A percentile compares a stretch with the other conserved stretches of the same genome.
Conservation (phyloP, 2,113 vertebrate genomes). For the Paraplagusia blochii region DNA sequence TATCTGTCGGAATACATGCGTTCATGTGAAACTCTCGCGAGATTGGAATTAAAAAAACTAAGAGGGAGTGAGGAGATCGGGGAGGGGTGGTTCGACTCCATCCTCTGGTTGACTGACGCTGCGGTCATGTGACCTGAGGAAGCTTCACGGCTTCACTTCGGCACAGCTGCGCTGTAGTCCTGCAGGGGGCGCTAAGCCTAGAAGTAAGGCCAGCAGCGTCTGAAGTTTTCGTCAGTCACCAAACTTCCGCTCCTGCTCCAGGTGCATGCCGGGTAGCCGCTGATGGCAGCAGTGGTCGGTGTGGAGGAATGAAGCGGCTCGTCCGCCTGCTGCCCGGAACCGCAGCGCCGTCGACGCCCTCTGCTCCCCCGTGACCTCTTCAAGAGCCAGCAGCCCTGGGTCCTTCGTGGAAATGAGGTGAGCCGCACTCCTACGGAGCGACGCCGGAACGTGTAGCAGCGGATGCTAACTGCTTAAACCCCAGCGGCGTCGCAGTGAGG, state of each 20-base stretch:
- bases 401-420: conserved; percentile 55
- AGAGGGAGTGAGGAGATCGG: too few species aligned
- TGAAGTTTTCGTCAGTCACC: conserved; percentile 7
- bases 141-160: too few species aligned
- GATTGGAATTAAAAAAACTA: too few species aligned
- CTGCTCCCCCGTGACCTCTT: conserved; percentile 22
- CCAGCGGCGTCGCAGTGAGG: conserved; percentile 3
- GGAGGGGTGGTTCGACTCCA: too few species aligned
- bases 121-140: too few species aligned
- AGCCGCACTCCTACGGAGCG: background rate
- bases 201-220: too few species aligned
- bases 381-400: conserved; percentile 18
- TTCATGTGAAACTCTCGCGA: too few species aligned
- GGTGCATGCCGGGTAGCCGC: conserved; percentile 50
- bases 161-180: too few species aligned
- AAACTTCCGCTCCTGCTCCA: background rate
- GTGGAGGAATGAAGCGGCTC: conserved; percentile 53
- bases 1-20: too few species aligned
- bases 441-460: too few species aligned
- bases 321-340: conserved; percentile 25
- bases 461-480: background rate
- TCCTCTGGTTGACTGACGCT: too few species aligned
- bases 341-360: conserved; percentile 10
- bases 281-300: conserved; percentile 39
- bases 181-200: too few species aligned